Evolutionary conservation across 35 echinoderm and acorn worm genomes (phyloP).

Genomic region (Ophioderma brevispina): DNA sequence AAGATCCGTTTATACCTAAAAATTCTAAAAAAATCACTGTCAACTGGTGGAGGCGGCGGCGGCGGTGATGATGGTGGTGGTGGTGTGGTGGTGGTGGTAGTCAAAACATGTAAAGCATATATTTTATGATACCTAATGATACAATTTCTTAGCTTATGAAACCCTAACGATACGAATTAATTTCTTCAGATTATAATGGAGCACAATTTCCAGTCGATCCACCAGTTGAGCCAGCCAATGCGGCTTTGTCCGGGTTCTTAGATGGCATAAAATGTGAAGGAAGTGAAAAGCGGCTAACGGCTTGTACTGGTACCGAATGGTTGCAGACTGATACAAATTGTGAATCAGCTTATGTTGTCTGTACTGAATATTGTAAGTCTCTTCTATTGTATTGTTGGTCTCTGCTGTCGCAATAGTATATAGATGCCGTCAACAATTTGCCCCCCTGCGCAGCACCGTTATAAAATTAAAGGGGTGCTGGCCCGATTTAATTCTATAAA

Average conservation of each 20-base stretch:
- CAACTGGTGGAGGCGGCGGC: too few species aligned
- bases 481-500: too few species aligned
- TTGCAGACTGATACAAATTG: neutral
- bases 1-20: too few species aligned
- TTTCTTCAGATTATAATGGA: constrained; percentile 31
- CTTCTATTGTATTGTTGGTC: too few species aligned
- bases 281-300: neutral
- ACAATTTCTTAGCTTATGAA: neutral
- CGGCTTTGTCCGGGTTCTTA: neutral
- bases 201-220: neutral
- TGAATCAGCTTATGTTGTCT: neutral
- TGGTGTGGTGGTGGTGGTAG: too few species aligned
- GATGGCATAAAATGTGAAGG: constrained; percentile 4
- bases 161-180: neutral
- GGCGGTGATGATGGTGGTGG: too few species aligned
- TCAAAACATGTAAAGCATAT: neutral
- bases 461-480: too few species aligned
- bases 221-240: neutral
- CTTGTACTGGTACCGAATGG: neutral
- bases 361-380: neutral
- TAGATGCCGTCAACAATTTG: too few species aligned
- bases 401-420: too few species aligned
- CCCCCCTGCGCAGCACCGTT: too few species aligned
- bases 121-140: neutral
- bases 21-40: too few species aligned